phyloP scores from a whole-genome alignment of 2,888 invertebrate genomes.

The Phoenoteleia sp. region DNA sequence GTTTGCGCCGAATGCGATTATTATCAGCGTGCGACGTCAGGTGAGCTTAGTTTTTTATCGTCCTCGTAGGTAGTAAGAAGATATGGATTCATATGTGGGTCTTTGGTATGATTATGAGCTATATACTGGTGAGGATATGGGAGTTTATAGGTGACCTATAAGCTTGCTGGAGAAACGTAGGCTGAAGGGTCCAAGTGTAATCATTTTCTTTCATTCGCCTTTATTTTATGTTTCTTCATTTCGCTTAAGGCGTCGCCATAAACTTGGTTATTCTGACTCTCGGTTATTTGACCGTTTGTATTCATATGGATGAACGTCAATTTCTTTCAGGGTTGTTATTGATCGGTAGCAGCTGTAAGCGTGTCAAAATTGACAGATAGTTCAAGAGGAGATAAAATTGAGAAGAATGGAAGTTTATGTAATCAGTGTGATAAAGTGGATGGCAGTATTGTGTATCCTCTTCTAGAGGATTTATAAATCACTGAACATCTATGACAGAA shows the following conservation, averaged over 20 bases:
- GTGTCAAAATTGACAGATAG: conserved; percentile 2
- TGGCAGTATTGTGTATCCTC: too few relatives aligned
- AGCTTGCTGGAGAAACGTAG: not conserved
- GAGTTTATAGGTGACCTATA: conserved; percentile 3
- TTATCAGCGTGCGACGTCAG: conserved; percentile 86
- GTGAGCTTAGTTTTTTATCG: conserved; percentile 84
- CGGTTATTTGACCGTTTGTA: conserved; percentile 10
- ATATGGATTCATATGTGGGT: too few relatives aligned
- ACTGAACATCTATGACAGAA: too few relatives aligned
- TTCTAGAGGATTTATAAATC: too few relatives aligned
- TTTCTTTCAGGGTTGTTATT: conserved; percentile 8
- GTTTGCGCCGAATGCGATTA: conserved; percentile 90
- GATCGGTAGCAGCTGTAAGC: not conserved
- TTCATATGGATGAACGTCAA: conserved; percentile 30
- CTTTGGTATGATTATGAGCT: not conserved
- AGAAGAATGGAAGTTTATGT: too few relatives aligned
- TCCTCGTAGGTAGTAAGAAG: too few relatives aligned
- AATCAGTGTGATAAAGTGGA: too few relatives aligned
- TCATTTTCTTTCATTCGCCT: conserved; percentile 14
- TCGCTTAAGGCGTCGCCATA: not conserved
- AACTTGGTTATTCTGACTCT: not conserved
- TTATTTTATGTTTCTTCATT: conserved; percentile 24
- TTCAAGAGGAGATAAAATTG: not conserved
- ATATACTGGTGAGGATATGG: not conserved
- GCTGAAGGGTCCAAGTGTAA: conserved; percentile 6